Conservation (phyloP, 64 coral and sea anemone genomes). For the Catalaphyllia jardinei region DNA sequence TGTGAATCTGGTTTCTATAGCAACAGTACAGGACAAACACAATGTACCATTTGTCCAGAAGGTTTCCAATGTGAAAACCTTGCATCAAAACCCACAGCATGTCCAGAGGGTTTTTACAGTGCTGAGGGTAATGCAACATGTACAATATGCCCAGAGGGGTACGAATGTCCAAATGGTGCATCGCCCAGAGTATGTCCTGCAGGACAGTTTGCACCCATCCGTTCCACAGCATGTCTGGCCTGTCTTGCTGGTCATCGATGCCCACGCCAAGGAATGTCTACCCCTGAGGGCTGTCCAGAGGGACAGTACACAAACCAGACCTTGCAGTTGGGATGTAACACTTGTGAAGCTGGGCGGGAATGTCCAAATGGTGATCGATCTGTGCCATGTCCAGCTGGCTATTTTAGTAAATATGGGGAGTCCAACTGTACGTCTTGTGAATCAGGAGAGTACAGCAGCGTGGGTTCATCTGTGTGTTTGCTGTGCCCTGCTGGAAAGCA, state of each 20-base stretch:
- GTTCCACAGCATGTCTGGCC: conserved; percentile 55
- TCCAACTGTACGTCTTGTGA: conserved; percentile 72
- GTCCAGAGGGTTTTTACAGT: conserved; percentile 75
- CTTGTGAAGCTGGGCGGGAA: conserved; percentile 79
- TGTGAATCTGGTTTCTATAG: conserved; percentile 93
- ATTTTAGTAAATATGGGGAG: conserved; percentile 81
- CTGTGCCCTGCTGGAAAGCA: conserved; percentile 88
- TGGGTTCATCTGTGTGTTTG: conserved; percentile 70
- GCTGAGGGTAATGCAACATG: conserved; percentile 78
- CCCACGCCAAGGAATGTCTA: conserved; percentile 64
- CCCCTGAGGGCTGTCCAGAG: conserved; percentile 70
- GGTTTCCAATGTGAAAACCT: conserved; percentile 78
- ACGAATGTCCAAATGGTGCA: conserved; percentile 74
- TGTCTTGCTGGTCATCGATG: conserved; percentile 80
- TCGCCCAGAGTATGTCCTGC: conserved; percentile 56
- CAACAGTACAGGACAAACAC: conserved; percentile 75
- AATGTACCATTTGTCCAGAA: conserved; percentile 93
- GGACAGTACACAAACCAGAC: conserved; percentile 85
- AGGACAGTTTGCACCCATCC: conserved; percentile 42
- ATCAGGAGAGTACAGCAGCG: conserved; percentile 61
- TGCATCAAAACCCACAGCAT: conserved; percentile 72
- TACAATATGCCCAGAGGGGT: conserved; percentile 80
- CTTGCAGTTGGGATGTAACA: conserved; percentile 66
- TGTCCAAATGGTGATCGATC: conserved; percentile 81
- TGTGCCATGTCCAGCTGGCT: conserved; percentile 75